Percentiles rank a stretch among this genome's conserved stretches.
Conservation (phyloP, 2,113 vertebrate species). For the Mastomys natalensis region DNA sequence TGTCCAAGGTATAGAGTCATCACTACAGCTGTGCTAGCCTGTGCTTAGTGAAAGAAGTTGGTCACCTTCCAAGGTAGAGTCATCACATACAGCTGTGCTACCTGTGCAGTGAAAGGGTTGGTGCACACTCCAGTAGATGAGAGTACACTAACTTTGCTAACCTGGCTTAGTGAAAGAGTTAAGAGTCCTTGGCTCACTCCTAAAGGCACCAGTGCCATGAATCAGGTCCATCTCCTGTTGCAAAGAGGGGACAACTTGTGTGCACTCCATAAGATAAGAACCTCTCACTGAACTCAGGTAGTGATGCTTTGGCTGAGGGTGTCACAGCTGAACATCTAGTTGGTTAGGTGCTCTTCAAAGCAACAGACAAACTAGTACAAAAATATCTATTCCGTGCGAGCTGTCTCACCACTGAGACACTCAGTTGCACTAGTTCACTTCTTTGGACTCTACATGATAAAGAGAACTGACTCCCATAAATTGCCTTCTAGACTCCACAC, state of each 20-base stretch:
- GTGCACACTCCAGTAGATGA: too few species aligned
- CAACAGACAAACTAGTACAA: not conserved
- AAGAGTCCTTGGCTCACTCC: not conserved
- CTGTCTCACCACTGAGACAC: too few species aligned
- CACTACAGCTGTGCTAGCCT: too few species aligned
- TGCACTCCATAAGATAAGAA: not conserved
- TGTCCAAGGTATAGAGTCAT: accelerated
- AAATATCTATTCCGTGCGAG: not conserved
- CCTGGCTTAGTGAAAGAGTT: too few species aligned
- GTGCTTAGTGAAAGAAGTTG: not conserved
- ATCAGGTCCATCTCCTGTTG: not conserved
- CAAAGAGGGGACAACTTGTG: too few species aligned
- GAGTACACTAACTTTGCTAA: too few species aligned
- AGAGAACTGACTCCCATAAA: too few species aligned
- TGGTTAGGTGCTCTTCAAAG: not conserved
- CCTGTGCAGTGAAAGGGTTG: too few species aligned
- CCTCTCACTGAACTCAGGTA: not conserved
- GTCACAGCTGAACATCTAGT: not conserved
- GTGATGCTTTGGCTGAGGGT: too few species aligned
- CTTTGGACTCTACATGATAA: not conserved
- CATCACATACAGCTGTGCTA: too few species aligned
- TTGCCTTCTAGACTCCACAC: not conserved
- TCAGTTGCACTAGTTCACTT: too few species aligned
- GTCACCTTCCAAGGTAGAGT: too few species aligned
- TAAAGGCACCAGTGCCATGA: not conserved